Conservation (phyloP, 2,113 vertebrate species). For the Phaethon lepturus region DNA sequence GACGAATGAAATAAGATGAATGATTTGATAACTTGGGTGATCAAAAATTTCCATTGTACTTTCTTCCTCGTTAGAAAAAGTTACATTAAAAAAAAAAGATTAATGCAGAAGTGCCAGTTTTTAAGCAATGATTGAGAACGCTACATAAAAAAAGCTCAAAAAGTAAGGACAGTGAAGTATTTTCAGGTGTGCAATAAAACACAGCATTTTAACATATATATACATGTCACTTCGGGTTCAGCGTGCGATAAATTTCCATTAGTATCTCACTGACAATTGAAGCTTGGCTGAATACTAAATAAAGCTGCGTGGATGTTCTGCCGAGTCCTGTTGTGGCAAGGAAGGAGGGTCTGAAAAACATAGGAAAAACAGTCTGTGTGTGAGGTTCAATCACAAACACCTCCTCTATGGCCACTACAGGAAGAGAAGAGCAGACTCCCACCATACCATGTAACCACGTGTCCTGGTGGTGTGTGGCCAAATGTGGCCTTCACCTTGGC, state of each 20-base stretch:
- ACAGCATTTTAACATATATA: slow-evolving; percentile 38
- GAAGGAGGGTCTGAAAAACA: background rate
- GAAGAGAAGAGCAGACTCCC: background rate
- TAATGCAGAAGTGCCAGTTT: background rate
- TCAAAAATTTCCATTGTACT: background rate
- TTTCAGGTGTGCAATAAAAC: slow-evolving; percentile 34
- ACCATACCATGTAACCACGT: fast-evolving
- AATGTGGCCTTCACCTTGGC: background rate
- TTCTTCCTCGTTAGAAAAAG: background rate
- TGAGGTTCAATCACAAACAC: background rate
- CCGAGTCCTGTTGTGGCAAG: background rate
- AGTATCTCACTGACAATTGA: slow-evolving; percentile 10
- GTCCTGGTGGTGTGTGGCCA: background rate
- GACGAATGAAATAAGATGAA: background rate
- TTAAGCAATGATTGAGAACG: background rate
- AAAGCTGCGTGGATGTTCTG: background rate
- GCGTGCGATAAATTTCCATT: slow-evolving; percentile 23
- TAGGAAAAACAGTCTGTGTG: background rate
- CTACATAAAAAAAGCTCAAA: slow-evolving; percentile 2
- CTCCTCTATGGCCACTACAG: background rate
- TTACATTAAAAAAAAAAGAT: background rate
- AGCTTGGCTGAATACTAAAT: slow-evolving; percentile 31
- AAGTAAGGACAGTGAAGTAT: slow-evolving; percentile 27
- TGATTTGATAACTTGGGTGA: background rate
- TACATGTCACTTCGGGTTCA: background rate